Evolutionary conservation across 2,113 vertebrate genomes (phyloP).

Genomic region (Sceloporus tristichus): DNA sequence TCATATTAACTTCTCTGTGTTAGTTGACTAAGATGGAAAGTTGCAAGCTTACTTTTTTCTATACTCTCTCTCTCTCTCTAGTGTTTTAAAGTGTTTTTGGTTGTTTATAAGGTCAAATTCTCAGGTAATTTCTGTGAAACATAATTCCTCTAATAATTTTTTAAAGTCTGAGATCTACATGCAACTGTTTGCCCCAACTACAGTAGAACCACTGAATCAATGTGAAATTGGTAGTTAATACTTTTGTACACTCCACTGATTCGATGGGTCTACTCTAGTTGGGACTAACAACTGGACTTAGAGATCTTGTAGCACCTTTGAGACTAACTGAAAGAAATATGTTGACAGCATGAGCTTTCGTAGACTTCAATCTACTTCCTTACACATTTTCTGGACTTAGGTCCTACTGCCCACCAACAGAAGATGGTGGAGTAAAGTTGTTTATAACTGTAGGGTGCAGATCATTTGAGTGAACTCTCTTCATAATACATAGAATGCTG

Average conservation of each 20-base stretch:
- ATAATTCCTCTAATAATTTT: not conserved
- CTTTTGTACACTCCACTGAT: no score
- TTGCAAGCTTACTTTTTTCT: slow-evolving; percentile 1
- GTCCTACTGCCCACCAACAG: not conserved
- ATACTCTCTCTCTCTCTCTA: no score
- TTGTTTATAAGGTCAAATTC: not conserved
- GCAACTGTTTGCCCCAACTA: not conserved
- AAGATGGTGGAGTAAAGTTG: not conserved
- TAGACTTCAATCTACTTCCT: no score
- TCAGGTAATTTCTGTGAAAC: not conserved
- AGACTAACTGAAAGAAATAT: no score
- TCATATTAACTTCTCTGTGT: not conserved
- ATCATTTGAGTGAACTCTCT: not conserved
- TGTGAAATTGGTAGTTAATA: no score
- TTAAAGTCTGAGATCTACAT: no score
- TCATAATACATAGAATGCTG: not conserved
- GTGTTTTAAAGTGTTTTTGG: not conserved
- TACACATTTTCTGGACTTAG: not conserved
- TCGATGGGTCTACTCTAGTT: no score
- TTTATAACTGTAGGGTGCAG: not conserved
- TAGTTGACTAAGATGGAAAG: not conserved
- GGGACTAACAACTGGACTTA: no score
- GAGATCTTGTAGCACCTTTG: not conserved
- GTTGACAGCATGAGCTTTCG: no score
- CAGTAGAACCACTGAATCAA: no score